Percentiles rank a stretch among this genome's conserved stretches.
Evolutionary conservation across 2,113 vertebrate species (phyloP).

Genomic region (Saimiri boliviensis): DNA sequence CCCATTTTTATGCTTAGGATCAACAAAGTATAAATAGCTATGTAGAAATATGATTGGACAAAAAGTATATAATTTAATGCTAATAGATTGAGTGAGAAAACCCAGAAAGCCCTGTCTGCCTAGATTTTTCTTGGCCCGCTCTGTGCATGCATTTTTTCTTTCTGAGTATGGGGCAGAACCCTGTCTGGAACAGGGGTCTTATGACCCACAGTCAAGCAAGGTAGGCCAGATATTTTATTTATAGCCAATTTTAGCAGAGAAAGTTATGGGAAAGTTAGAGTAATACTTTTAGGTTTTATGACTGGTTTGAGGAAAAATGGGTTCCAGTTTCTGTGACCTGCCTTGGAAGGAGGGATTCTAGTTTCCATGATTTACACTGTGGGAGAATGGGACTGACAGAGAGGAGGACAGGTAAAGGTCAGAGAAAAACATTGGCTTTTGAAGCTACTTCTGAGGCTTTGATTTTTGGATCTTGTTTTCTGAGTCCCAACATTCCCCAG

Average conservation of each 20-base stretch:
- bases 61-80: neutral
- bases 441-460: no score
- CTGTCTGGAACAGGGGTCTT: neutral
- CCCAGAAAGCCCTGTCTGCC: neutral
- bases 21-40: neutral
- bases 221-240: neutral
- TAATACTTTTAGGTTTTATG: neutral
- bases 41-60: neutral
- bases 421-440: no score
- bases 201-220: neutral
- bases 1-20: neutral
- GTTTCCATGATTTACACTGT: no score
- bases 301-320: neutral
- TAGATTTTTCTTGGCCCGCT: neutral
- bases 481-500: neutral
- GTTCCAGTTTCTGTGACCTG: no score
- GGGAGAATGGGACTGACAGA: no score
- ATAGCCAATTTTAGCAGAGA: neutral
- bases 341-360: no score
- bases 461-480: neutral
- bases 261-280: neutral
- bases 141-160: neutral
- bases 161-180: neutral
- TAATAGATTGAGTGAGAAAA: neutral
- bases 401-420: no score